A percentile compares a stretch with the other conserved stretches of the same genome.
phyloP scores from a whole-genome alignment of 2,113 vertebrate genomes.

The Gambusia affinis region DNA sequence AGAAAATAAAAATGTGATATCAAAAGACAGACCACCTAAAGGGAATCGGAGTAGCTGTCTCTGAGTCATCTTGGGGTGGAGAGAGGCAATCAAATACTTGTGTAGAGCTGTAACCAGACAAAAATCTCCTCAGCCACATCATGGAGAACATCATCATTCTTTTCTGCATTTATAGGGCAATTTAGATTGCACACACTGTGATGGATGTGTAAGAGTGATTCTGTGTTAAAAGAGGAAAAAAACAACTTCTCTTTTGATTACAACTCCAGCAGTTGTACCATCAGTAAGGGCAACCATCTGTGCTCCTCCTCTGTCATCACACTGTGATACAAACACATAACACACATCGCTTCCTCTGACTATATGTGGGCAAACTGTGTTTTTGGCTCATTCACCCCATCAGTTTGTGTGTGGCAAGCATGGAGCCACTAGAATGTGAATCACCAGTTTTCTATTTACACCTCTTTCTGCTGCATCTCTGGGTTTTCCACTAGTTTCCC shows the following conservation, averaged over 20 bases:
- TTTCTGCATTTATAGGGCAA: slow-evolving; percentile 33
- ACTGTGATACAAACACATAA: slow-evolving; percentile 50
- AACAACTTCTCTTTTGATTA: slow-evolving; percentile 44
- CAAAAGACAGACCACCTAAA: neutral
- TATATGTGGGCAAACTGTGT: slow-evolving; percentile 72
- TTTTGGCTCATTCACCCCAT: slow-evolving; percentile 60
- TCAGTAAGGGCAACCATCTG: slow-evolving; percentile 40
- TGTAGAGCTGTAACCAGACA: slow-evolving; percentile 31
- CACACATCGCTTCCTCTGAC: slow-evolving; percentile 66
- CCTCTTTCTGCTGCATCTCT: slow-evolving; percentile 65
- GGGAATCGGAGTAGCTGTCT: neutral
- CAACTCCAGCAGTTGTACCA: slow-evolving; percentile 49
- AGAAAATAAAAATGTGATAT: neutral
- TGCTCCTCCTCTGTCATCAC: slow-evolving; percentile 61
- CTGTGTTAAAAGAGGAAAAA: slow-evolving; percentile 8
- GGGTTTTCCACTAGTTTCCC: slow-evolving; percentile 75
- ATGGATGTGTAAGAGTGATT: slow-evolving; percentile 29
- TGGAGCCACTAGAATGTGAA: slow-evolving; percentile 75
- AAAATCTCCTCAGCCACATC: slow-evolving; percentile 52
- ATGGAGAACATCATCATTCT: slow-evolving; percentile 47
- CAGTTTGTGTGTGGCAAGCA: slow-evolving; percentile 59
- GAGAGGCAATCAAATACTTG: slow-evolving; percentile 19
- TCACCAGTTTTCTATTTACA: slow-evolving; percentile 76
- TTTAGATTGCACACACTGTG: slow-evolving; percentile 11
- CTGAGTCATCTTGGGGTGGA: slow-evolving; percentile 6